Evolutionary conservation across 2,797 vertebrate species (phyloP).

Genomic region (Dermochelys coriacea): DNA sequence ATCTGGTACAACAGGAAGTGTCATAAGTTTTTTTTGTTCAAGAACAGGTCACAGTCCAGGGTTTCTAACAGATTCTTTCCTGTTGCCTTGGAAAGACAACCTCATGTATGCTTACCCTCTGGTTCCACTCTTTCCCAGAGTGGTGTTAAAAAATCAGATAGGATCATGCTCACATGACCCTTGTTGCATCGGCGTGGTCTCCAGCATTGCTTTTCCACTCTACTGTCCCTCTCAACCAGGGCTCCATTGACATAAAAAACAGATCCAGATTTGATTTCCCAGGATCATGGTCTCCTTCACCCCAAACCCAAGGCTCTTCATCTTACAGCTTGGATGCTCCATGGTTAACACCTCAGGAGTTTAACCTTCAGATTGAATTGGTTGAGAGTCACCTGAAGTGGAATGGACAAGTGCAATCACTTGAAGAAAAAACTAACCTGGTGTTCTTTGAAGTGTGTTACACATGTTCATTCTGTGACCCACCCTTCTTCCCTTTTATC

Average conservation of each 20-base stretch:
- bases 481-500: background rate
- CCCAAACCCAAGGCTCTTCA: background rate
- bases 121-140: background rate
- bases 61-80: background rate
- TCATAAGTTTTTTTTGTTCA: background rate
- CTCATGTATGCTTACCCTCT: background rate
- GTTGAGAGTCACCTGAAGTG: background rate
- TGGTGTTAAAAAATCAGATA: background rate
- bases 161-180: background rate
- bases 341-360: background rate
- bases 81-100: background rate
- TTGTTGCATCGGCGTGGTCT: background rate
- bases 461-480: background rate
- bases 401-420: background rate
- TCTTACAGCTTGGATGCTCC: background rate
- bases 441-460: background rate
- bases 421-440: background rate
- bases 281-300: background rate
- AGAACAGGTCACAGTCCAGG: background rate
- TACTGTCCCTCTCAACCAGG: background rate
- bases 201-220: background rate
- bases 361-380: background rate
- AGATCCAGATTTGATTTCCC: background rate
- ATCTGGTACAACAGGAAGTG: background rate
- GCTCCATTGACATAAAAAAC: background rate